Evolutionary conservation across 1,140 invertebrate species (phyloP).

Genomic region (Diprion similis): DNA sequence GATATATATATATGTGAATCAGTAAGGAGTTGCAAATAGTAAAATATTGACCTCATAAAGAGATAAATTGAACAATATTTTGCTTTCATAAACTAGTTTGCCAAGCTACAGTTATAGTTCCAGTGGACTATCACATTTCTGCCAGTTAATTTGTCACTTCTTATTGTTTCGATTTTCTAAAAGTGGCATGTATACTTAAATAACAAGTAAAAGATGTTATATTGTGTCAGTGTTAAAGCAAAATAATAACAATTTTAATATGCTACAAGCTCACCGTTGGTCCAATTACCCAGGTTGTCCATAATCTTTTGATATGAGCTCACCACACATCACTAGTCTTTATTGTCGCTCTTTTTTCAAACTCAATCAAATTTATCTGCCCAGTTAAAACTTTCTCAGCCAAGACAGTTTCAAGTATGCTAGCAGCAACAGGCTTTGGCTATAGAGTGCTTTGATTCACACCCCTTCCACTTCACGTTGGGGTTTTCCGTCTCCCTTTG

Average conservation of each 20-base stretch:
- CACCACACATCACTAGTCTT: conserved; percentile 52
- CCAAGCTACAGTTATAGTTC: too few relatives aligned
- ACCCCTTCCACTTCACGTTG: conserved; percentile 40
- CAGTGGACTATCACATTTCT: too few relatives aligned
- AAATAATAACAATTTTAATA: not conserved
- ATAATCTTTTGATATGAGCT: conserved; percentile 49
- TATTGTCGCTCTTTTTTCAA: conserved; percentile 8
- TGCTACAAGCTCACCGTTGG: conserved; percentile 46
- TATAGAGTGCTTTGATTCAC: conserved; percentile 49
- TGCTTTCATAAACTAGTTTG: too few relatives aligned
- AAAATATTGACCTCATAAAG: too few relatives aligned
- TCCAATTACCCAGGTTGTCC: conserved; percentile 52
- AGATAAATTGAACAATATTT: too few relatives aligned
- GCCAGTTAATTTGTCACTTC: too few relatives aligned
- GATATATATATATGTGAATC: too few relatives aligned
- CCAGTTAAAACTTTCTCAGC: conserved; percentile 8
- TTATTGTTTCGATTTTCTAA: too few relatives aligned
- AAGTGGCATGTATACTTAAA: too few relatives aligned
- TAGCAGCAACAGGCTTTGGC: conserved; percentile 59
- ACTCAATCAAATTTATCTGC: conserved; percentile 14
- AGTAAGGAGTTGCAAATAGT: too few relatives aligned
- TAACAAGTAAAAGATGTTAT: too few relatives aligned
- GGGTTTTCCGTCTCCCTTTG: conserved; percentile 41
- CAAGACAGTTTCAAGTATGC: conserved; percentile 22
- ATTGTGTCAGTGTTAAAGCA: too few relatives aligned